Percentiles rank a stretch among this genome's conserved stretches.
Evolutionary conservation across 2,113 vertebrate genomes (phyloP).

Genomic region (Stomatorhinus ivindoensis): DNA sequence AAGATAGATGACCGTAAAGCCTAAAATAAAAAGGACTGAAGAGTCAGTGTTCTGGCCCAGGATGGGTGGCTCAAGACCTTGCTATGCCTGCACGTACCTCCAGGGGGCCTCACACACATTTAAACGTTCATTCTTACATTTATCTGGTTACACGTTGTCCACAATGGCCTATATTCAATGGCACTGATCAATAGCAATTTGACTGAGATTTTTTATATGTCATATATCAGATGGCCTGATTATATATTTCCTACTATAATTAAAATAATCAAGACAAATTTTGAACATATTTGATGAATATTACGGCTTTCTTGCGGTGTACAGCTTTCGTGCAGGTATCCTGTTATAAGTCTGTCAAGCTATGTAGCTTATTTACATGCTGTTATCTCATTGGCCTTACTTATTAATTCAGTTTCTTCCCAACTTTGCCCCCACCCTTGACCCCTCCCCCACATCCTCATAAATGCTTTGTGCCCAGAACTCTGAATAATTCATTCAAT

Average conservation of each 20-base stretch:
- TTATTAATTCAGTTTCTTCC: background rate
- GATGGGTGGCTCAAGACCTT: background rate
- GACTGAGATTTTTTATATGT: background rate
- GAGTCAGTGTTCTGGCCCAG: background rate
- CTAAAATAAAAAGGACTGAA: background rate
- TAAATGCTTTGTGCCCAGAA: background rate
- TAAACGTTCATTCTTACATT: background rate
- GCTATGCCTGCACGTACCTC: background rate
- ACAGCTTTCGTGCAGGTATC: background rate
- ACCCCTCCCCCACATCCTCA: background rate
- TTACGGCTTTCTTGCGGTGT: background rate
- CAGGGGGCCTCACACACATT: background rate
- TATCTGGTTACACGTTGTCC: background rate
- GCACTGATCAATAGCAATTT: background rate
- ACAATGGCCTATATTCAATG: background rate
- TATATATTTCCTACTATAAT: background rate
- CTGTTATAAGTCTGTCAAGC: background rate
- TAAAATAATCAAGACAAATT: background rate
- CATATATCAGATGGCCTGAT: background rate
- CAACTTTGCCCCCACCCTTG: background rate
- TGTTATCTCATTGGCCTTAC: background rate
- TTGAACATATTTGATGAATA: background rate
- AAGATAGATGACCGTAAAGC: conserved; percentile 11
- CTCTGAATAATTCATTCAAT: background rate
- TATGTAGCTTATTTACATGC: too few species aligned